Percentiles rank a stretch among this genome's conserved stretches.
Evolutionary conservation across 2,888 invertebrate genomes (phyloP).

Genomic region (Macrosoma leucophasiata): DNA sequence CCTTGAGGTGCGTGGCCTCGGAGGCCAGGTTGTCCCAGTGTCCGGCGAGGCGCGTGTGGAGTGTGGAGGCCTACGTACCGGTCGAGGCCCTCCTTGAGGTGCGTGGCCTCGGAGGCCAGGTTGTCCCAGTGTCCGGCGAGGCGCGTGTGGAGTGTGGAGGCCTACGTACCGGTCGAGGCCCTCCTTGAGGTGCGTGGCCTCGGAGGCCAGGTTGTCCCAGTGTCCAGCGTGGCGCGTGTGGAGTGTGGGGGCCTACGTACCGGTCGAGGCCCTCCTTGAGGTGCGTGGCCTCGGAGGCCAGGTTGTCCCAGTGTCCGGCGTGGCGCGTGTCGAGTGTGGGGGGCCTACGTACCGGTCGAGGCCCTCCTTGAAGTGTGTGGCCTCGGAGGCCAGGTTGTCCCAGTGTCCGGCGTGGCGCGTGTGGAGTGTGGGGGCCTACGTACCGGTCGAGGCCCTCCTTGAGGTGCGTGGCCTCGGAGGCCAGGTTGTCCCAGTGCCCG

Average conservation of each 20-base stretch:
- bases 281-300: constrained; percentile 91
- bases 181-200: constrained; percentile 94
- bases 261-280: constrained; percentile 94
- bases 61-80: too few species aligned
- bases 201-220: constrained; percentile 92
- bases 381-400: constrained; percentile 54
- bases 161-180: constrained; percentile 86
- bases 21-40: constrained; percentile 95
- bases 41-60: constrained; percentile 96
- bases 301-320: constrained; percentile 96
- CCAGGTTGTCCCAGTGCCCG: constrained; percentile 95
- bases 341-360: constrained; percentile 82
- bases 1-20: constrained; percentile 93
- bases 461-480: constrained; percentile 91
- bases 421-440: background rate
- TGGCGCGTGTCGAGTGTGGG: constrained; percentile 97
- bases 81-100: constrained; percentile 95
- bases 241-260: constrained; percentile 83
- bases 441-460: constrained; percentile 92
- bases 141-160: too few species aligned
- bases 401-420: constrained; percentile 1
- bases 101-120: constrained; percentile 89
- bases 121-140: constrained; percentile 98
- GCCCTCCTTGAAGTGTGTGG: constrained; percentile 96
- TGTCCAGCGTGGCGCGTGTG: constrained; percentile 97